Evolutionary conservation across 2,797 vertebrate species (phyloP), one percentile per base, ranked within the genome.

Genomic region (Semotilus atromaculatus): DNA sequence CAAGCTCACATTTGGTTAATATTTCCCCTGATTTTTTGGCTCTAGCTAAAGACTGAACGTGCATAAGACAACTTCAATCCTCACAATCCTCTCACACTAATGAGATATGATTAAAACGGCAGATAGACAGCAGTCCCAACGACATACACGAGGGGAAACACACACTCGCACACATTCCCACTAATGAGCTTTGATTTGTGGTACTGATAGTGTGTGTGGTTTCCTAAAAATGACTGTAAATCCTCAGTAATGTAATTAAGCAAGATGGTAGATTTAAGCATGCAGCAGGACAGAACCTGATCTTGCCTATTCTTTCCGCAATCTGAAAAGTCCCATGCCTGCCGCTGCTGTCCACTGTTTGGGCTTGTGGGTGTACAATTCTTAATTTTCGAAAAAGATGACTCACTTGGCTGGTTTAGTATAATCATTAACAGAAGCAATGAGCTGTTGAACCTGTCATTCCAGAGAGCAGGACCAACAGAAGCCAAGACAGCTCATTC

Each of bases 221-320:
- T 97, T 97, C 96, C 96, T 96, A 96, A 96, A 96, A 92, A 95
- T 95, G 86, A 45, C 94, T 94, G 95, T 96, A 96, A 96, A 96
- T 96, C 95, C 96, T 95, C 94, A 95, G 96, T 98, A 99, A 98
- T 97, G 95, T 96, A 97, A 98, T 99, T 99, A 99, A 88, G 94
- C 92, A 91, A 89, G 7, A 80, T n/a, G 93, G 94, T 95, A 98
- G 97, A 98, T 98, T 97, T 97, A 97, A 97, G 97, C 96, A 94
- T 97, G 94, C 92, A 94, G 95, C 94, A 93, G 95, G 93, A 96
- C 96, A 97, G 96, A 97, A 98, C 96, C 96, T 96, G 97, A 98
- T 98, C 97, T 93, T 96, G 96, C 95, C 96, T 95, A 95, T 96
- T 97, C 95, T 96, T 95, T 97, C 97, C 96, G 96, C 94, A 86